A percentile compares a stretch with the other conserved stretches of the same genome.
These are phyloP conservation scores for Bicyclus anynana DNA, from an alignment of 1,140 invertebrate species.

Conservation along the genomic window DNA sequence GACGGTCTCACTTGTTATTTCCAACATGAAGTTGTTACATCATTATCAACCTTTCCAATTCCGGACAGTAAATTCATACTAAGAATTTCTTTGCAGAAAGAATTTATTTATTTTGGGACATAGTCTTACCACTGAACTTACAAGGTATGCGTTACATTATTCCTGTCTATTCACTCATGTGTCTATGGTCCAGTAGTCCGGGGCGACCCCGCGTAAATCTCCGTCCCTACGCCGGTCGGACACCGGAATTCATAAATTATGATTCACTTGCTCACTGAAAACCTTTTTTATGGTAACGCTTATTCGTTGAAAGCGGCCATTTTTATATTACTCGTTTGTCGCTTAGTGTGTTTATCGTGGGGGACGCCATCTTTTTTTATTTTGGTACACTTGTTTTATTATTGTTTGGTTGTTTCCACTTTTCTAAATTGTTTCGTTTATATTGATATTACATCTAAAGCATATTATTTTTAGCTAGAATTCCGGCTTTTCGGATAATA, in stretches of 20 bases:
- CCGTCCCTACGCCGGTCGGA: conserved; percentile 41
- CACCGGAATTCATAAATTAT: conserved; percentile 76
- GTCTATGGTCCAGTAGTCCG: conserved; percentile 47
- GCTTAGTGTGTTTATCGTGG: conserved; percentile 49
- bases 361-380: conserved; percentile 19
- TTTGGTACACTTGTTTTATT: conserved; percentile 1
- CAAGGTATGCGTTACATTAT: too few relatives aligned
- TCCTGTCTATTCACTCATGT: neutral
- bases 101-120: too few relatives aligned
- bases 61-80: too few relatives aligned
- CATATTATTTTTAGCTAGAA: too few relatives aligned
- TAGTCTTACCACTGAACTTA: too few relatives aligned
- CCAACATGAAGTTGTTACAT: too few relatives aligned
- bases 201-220: conserved; percentile 74
- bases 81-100: too few relatives aligned
- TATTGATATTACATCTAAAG: too few relatives aligned
- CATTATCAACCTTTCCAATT: too few relatives aligned
- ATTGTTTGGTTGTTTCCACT: neutral
- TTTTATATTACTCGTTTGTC: conserved; percentile 66
- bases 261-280: conserved; percentile 76
- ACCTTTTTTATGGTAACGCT: conserved; percentile 74
- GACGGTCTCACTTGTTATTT: too few relatives aligned
- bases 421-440: too few relatives aligned
- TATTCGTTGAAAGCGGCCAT: conserved; percentile 66
- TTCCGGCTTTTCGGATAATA: too few relatives aligned